These are phyloP conservation scores for Lepidotrigona ventralis DNA, from an alignment of 1,140 invertebrate genomes.

Conservation along the genomic window DNA sequence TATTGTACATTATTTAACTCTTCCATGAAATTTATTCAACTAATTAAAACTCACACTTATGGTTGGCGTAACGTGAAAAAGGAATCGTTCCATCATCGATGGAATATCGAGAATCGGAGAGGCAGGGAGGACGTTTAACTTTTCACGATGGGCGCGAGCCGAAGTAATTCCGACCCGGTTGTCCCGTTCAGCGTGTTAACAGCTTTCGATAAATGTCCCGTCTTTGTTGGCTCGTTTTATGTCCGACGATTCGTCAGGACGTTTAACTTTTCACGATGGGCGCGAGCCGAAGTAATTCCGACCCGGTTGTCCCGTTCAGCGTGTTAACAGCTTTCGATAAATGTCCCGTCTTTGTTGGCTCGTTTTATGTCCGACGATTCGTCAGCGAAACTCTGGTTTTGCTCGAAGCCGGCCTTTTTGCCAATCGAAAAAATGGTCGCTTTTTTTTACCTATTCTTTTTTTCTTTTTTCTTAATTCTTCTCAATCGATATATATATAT, in stretches of 20 bases:
- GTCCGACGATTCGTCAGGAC: conserved; percentile 37
- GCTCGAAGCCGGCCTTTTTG: conserved; percentile 13
- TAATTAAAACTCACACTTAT: background rate
- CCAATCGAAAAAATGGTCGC: background rate
- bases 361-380: conserved; percentile 32
- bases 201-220: conserved; percentile 44
- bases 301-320: conserved; percentile 7
- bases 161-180: conserved; percentile 34
- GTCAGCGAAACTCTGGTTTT: conserved; percentile 44
- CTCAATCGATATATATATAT: no score
- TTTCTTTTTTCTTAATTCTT: background rate
- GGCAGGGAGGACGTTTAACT: conserved; percentile 10
- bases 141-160: conserved; percentile 10
- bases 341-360: conserved; percentile 42
- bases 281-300: conserved; percentile 32
- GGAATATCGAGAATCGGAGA: conserved; percentile 8
- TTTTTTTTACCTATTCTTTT: no score
- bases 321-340: conserved; percentile 45
- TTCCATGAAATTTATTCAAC: no score
- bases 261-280: conserved; percentile 23
- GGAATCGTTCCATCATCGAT: no score
- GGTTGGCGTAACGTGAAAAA: background rate
- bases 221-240: conserved; percentile 36
- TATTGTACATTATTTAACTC: no score
- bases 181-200: conserved; percentile 28